Percentiles rank a stretch among this genome's conserved stretches.
Conservation (phyloP, 2,888 invertebrate species). For the Muschampia plurimacula region DNA sequence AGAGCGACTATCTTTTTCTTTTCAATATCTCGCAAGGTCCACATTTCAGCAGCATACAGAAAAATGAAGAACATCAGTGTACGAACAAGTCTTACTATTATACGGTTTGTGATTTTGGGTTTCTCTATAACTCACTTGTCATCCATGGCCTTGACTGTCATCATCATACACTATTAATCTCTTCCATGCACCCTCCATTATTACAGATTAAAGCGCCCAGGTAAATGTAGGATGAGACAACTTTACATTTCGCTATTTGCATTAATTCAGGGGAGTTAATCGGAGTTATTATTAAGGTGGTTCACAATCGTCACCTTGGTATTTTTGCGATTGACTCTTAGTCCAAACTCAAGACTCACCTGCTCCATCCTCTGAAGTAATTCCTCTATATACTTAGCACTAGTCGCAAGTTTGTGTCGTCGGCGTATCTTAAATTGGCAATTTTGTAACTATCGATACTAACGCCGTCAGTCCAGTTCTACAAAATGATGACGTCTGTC, state of each 20-base stretch:
- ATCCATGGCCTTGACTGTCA: too few relatives aligned
- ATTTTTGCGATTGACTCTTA: not conserved
- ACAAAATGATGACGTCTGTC: not conserved
- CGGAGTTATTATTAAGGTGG: not conserved
- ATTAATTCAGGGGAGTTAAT: not conserved
- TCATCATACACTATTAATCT: too few relatives aligned
- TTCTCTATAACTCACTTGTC: too few relatives aligned
- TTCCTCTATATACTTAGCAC: not conserved
- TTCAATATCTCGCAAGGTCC: too few relatives aligned
- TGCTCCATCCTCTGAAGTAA: not conserved
- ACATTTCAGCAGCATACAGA: too few relatives aligned
- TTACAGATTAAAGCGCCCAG: too few relatives aligned
- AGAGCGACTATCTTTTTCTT: too few relatives aligned
- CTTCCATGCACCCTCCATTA: too few relatives aligned
- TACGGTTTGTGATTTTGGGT: too few relatives aligned
- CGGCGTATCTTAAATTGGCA: not conserved
- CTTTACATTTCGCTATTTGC: not conserved
- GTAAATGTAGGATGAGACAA: not conserved
- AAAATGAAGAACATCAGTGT: too few relatives aligned
- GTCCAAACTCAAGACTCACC: not conserved
- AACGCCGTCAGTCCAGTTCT: slow-evolving; percentile 4
- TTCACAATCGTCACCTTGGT: slow-evolving; percentile 2
- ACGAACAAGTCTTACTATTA: too few relatives aligned
- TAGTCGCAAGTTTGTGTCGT: not conserved
- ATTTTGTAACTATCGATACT: slow-evolving; percentile 1